Base-by-base conservation (phyloP, 2,888 invertebrate genomes). In the Apocheima hispidaria region DNA sequence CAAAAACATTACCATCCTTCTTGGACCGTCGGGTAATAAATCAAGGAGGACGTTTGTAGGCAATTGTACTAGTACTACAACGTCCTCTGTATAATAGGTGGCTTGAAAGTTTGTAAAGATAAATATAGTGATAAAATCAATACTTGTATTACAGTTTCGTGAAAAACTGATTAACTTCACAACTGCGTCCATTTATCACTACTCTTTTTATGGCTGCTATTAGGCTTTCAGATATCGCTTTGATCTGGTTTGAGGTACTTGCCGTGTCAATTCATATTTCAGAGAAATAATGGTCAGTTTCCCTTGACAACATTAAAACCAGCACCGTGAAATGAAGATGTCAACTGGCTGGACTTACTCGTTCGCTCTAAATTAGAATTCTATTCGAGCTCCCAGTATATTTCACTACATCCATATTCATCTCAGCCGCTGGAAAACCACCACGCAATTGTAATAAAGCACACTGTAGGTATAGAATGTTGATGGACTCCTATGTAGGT, bases 371-470 rank as follows among this genome's bases (percentile, higher is more conserved):
- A 68, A 68, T 68, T 70, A 68, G 66, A 68, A 70, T 70, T 70
- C 68, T 65, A 65, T 65, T 52, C 59, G 60, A 61, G 66, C 60
- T 48, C 63, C 63, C 60, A 56, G 61, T 63, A 65, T 63, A 65
- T 63, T 49, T 59, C 68, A 74, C 73, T 76, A 74, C 74, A 79
- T 78, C 78, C 76, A 77, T 80, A 80, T 79, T 75, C 77, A 72
- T 78, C 74, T 76, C 74, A 63, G 73, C 70, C 69, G 69, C 66
- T 73, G 74, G 74, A 75, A 75, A 76, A 74, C 73, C 71, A 59
- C 69, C 72, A 71, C 73, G 75, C 77, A 75, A 71, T 75, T 75
- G 73, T 75, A 74, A 76, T 78, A 79, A 74, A 78, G 68, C 69
- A 70, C 69, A 70, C 68, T 65, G 57, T 67, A 64, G 55, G 69